A percentile compares a stretch with the other conserved stretches of the same genome.
These are phyloP conservation scores for Cololabis saira DNA, from an alignment of 2,113 vertebrate genomes.

Conservation along the genomic window DNA sequence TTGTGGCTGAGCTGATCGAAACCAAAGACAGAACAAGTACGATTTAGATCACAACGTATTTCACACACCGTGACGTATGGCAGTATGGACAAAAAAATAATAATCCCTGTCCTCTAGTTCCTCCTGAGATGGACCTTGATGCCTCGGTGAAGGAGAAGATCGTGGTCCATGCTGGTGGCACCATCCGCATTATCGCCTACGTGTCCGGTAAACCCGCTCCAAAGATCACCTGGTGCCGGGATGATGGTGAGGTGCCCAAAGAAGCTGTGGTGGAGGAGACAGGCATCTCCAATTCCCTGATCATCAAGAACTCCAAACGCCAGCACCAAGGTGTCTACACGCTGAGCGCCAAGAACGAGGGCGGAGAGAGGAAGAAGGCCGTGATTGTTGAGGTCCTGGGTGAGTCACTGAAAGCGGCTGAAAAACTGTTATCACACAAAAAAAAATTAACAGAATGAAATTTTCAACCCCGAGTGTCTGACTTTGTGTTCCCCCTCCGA, in stretches of 20 bases:
- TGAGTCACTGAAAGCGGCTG: constrained; percentile 71
- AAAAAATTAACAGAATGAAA: too few relatives aligned
- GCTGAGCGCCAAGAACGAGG: constrained; percentile 94
- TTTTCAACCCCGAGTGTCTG: background rate
- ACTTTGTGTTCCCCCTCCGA: background rate
- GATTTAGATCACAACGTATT: constrained; percentile 10
- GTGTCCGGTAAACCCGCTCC: constrained; percentile 96
- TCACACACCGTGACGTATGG: background rate
- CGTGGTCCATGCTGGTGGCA: constrained; percentile 94
- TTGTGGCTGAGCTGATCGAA: constrained; percentile 92
- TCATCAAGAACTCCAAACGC: constrained; percentile 94
- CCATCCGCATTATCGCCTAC: constrained; percentile 96
- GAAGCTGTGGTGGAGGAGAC: constrained; percentile 93
- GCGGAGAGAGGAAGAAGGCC: constrained; percentile 94
- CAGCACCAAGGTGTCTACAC: constrained; percentile 95
- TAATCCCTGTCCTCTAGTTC: constrained; percentile 73
- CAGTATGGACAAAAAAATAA: background rate
- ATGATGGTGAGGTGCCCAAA: constrained; percentile 89
- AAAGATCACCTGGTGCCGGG: constrained; percentile 89
- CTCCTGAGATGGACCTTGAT: constrained; percentile 94
- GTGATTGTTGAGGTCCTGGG: constrained; percentile 97
- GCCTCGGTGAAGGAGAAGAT: constrained; percentile 96
- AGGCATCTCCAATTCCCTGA: constrained; percentile 93
- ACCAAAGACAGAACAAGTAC: constrained; percentile 96
- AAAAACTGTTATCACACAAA: background rate